Base-by-base conservation (phyloP, 2,888 invertebrate species). In the Apeira syringaria region DNA sequence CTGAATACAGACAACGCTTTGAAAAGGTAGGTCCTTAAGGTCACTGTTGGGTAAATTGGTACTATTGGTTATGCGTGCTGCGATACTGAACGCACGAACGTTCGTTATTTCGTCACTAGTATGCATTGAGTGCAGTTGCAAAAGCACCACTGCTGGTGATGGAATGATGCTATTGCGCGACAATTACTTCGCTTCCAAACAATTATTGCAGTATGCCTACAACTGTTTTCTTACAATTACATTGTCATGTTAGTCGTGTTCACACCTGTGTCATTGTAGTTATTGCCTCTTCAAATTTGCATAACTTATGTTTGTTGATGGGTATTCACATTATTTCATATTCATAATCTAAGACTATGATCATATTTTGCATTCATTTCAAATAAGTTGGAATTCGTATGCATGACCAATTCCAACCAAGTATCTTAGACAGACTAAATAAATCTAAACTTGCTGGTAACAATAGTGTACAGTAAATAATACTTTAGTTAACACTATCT, bases 1-100 rank as follows among this genome's bases (percentile, higher is more conserved):
- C 97, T 2, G 97, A 97, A 78, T 98, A 98, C 74, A 92, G 98
- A 53, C 94, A 95, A 58, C 94, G 97, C 68, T 98, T 98, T 78
- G 99, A 99, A 84, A 97, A 96, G 94, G 98, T 97, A 91, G 67
- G 81, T 78, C 45, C 49, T 76, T 77, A 74, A 86, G 88, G 86
- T 86, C 87, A 85, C 71, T 80, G 78, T 79, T 86, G 78, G 69
- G 75, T 71, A 76, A 73, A 73, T 75, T 74, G 56, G 43, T 61
- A 49, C 59, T 56, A 66, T 69, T 62, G 58, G 67, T 66, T 65
- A 57, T 75, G 73, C 77, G 78, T 84, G 78, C 64, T 59, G 53
- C 48, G 58, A 61, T 63, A 62, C 48, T 64, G 63, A 64, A 70
- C 61, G 71, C 78, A 79, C 77, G 82, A 77, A 78, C 65, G 61